phyloP scores from a whole-genome alignment of 2,797 vertebrate genomes.

The Phoebastria nigripes region DNA sequence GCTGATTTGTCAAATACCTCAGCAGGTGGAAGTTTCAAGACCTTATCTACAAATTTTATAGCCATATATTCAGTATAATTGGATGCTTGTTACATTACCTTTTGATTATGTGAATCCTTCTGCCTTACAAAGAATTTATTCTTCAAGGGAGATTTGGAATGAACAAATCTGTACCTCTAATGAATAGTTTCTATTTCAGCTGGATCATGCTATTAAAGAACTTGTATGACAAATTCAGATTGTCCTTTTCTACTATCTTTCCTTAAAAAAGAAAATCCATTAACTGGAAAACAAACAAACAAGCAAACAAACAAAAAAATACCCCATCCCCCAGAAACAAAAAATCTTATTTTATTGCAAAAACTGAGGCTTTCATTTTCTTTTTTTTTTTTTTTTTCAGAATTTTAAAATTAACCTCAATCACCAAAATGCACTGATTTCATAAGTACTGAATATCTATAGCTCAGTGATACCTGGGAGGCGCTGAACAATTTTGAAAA shows the following conservation, averaged over 20 bases:
- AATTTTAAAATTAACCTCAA: neutral
- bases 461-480: neutral
- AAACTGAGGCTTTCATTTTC: accelerated
- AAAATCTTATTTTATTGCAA: accelerated
- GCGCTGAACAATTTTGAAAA: neutral
- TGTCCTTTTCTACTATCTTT: neutral
- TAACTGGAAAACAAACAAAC: neutral
- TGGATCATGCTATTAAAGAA: neutral
- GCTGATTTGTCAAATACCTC: neutral
- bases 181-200: neutral
- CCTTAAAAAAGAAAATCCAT: neutral
- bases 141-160: neutral
- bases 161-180: neutral
- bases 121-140: neutral
- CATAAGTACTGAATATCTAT: neutral
- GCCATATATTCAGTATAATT: neutral
- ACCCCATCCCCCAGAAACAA: accelerated
- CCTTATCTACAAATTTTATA: neutral
- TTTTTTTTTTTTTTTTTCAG: neutral
- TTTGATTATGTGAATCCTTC: neutral
- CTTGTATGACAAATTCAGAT: neutral
- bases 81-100: neutral
- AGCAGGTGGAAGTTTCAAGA: neutral
- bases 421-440: neutral
- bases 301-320: accelerated